These are phyloP conservation scores for Smittia aterrima DNA, from an alignment of 2,888 invertebrate genomes.

Conservation along the genomic window DNA sequence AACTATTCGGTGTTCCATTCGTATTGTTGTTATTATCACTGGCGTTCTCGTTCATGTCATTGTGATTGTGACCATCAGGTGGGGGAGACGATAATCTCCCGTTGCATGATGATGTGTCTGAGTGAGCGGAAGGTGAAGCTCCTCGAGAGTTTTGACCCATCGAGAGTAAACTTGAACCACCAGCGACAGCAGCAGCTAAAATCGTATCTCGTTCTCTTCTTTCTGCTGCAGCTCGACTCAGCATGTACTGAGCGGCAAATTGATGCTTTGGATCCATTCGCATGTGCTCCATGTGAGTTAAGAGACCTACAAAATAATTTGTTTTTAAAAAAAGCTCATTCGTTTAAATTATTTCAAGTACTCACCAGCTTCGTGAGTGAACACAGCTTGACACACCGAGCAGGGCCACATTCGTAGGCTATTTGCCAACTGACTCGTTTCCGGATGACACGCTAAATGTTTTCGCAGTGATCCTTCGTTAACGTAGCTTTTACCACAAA, in stretches of 20 bases:
- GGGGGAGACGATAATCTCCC: conserved; percentile 77
- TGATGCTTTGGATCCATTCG: conserved; percentile 95
- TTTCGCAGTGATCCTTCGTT: conserved; percentile 91
- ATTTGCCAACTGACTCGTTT: conserved; percentile 80
- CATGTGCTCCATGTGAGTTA: conserved; percentile 96
- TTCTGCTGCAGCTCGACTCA: conserved; percentile 87
- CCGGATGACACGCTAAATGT: conserved; percentile 90
- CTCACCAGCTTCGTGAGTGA: conserved; percentile 91
- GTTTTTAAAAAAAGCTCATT: conserved; percentile 43
- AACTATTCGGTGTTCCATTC: conserved; percentile 56
- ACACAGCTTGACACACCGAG: conserved; percentile 91
- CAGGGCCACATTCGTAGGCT: conserved; percentile 94
- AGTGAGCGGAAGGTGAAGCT: conserved; percentile 75
- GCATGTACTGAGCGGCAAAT: conserved; percentile 90
- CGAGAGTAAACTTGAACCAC: conserved; percentile 60
- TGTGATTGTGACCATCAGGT: conserved; percentile 64
- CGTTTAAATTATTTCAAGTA: conserved; percentile 43
- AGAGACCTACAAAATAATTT: conserved; percentile 66
- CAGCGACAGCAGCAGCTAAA: conserved; percentile 63
- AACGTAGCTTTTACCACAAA: conserved; percentile 93
- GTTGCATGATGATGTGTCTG: conserved; percentile 80
- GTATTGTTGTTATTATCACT: conserved; percentile 43
- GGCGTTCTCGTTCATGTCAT: conserved; percentile 49
- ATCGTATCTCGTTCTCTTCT: conserved; percentile 78
- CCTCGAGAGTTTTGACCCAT: conserved; percentile 64